Base-by-base conservation (phyloP, 53 echinoderm and acorn worm species). In the Holothuria leucospilota region DNA sequence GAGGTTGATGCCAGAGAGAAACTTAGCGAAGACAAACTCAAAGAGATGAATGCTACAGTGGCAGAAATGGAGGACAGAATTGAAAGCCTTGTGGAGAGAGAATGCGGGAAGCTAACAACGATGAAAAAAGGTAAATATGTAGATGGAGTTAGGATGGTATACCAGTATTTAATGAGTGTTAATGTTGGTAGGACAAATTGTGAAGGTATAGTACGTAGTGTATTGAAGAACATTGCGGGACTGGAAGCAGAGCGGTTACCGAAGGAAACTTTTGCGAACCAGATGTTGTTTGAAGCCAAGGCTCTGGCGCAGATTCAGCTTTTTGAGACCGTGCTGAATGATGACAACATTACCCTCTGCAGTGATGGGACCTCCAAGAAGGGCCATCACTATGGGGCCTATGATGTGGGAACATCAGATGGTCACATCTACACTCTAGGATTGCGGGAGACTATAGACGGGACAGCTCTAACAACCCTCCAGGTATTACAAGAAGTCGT, bases 371-470 rank as follows among this genome's bases (percentile, higher is more conserved):
- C 91, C 46, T 82, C 87, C n/a, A 91, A 87, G 62, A 74, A 68
- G 62, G 91, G 91, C 62, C 87, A 91, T 63, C 87, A 91, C 66
- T 91, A 71, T 53, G 65, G 82, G 6, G 69, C 91, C 42, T 91
- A 82, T 72, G 87, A 87, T 34, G 29, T 91, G 12, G 60, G 84
- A 20, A 38, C 74, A 29, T 38, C 82, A 28, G 83, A 82, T 51
- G 84, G 87, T 25, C 70, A 87, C 27, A 68, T 84, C 29, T 86
- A 73, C 23, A 82, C 87, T 68, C 87, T 91, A 15, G 91, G 91
- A 51, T 71, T 91, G 51, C 82, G 91, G 29, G 82, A 69, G 62
- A 91, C 83, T 56, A 84, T 71, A 13, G 34, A 81, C 59, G 81
- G 81, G 15, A 81, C 81, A 58, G 60, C 81, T 61, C 60, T 29